Evolutionary conservation across 2,797 vertebrate genomes (phyloP).

Genomic region (Malurus splendens): DNA sequence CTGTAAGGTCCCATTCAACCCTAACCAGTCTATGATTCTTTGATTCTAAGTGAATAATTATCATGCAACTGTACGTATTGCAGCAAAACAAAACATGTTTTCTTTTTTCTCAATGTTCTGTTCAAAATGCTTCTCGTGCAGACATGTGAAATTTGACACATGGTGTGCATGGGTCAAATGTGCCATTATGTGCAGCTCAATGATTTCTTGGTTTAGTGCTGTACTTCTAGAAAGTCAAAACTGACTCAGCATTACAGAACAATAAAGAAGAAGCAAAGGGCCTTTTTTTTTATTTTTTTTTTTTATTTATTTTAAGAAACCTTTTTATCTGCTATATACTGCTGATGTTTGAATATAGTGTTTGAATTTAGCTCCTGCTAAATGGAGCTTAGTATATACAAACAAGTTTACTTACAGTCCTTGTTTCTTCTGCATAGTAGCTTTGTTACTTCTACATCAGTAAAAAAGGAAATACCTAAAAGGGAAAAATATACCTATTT

Average conservation of each 20-base stretch:
- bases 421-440: neutral
- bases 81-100: neutral
- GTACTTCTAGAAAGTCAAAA: neutral
- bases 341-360: neutral
- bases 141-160: neutral
- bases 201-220: neutral
- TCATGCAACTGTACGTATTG: neutral
- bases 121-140: neutral
- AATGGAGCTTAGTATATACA: neutral
- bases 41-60: neutral
- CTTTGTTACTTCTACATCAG: slow-evolving; percentile 53
- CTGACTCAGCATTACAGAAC: neutral
- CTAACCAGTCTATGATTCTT: neutral
- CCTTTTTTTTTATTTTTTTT: neutral
- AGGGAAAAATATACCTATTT: neutral
- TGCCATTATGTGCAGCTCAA: neutral
- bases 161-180: neutral
- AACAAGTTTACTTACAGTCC: slow-evolving; percentile 48
- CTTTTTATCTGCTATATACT: neutral
- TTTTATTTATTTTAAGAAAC: neutral
- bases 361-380: neutral
- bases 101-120: neutral
- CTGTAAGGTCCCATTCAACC: neutral
- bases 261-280: neutral
- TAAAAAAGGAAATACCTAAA: slow-evolving; percentile 57